Conservation (phyloP, 1,140 invertebrate species). For the Parasteatoda tepidariorum region DNA sequence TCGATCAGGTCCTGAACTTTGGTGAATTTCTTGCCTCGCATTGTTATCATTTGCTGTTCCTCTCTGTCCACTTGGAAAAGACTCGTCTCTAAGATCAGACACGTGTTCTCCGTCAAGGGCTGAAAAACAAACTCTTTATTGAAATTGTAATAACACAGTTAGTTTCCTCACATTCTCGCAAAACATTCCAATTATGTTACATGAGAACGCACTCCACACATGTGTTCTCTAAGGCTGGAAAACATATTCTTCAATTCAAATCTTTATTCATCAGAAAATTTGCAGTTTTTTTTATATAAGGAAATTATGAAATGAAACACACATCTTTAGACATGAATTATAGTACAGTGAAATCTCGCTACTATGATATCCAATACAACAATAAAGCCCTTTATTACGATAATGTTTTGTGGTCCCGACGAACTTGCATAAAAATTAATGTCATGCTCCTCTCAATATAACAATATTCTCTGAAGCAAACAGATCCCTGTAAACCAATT, state of each 20-base stretch:
- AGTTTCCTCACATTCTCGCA: background rate
- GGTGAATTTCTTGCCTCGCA: background rate
- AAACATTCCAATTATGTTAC: background rate
- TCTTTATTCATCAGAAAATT: background rate
- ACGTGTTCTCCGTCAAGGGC: conserved; percentile 48
- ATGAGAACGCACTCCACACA: background rate
- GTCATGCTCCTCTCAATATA: no score
- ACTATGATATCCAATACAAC: no score
- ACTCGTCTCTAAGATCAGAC: conserved; percentile 47
- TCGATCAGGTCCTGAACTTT: conserved; percentile 54
- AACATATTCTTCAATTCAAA: background rate
- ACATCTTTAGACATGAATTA: no score
- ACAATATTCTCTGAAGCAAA: no score
- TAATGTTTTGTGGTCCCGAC: no score
- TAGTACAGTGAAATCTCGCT: no score
- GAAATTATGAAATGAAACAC: no score
- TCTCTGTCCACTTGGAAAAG: conserved; percentile 40
- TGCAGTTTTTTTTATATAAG: background rate
- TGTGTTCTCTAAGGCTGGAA: no score
- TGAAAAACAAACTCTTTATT: background rate
- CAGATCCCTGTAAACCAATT: no score
- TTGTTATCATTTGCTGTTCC: conserved; percentile 26
- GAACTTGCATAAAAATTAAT: no score
- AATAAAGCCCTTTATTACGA: no score
- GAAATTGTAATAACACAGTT: background rate